A percentile compares a stretch with the other conserved stretches of the same genome.
phyloP scores from a whole-genome alignment of 1,140 invertebrate species.

The Drusus annulatus region DNA sequence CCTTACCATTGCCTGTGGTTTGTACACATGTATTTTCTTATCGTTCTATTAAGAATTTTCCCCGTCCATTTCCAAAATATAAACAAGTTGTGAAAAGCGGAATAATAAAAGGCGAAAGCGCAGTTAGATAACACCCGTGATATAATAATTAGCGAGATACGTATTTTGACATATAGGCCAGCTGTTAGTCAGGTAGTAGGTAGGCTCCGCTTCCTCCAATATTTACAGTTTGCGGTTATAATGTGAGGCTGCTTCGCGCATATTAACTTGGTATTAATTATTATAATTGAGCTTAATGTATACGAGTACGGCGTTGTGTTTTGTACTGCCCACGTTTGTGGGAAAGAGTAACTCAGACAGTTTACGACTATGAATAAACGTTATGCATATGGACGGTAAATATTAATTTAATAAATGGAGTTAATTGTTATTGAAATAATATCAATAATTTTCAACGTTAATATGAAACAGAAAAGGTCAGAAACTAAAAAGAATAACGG shows the following conservation, averaged over 20 bases:
- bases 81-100: neutral
- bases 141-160: too few relatives aligned
- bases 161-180: too few relatives aligned
- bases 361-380: neutral
- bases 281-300: neutral
- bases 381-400: too few relatives aligned
- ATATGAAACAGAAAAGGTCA: too few relatives aligned
- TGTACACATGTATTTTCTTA: neutral
- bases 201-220: neutral
- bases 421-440: too few relatives aligned
- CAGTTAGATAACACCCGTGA: neutral
- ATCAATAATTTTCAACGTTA: too few relatives aligned
- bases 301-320: neutral
- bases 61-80: neutral
- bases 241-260: constrained; percentile 6
- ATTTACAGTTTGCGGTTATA: neutral
- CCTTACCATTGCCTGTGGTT: neutral
- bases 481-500: too few relatives aligned
- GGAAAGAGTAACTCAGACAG: neutral
- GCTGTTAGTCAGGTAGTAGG: neutral
- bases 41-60: neutral
- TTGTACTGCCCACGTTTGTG: neutral
- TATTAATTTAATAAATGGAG: too few relatives aligned
- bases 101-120: constrained; percentile 8
- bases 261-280: neutral